Conservation (phyloP, 1,140 invertebrate genomes). For the Liolophura sinensis region DNA sequence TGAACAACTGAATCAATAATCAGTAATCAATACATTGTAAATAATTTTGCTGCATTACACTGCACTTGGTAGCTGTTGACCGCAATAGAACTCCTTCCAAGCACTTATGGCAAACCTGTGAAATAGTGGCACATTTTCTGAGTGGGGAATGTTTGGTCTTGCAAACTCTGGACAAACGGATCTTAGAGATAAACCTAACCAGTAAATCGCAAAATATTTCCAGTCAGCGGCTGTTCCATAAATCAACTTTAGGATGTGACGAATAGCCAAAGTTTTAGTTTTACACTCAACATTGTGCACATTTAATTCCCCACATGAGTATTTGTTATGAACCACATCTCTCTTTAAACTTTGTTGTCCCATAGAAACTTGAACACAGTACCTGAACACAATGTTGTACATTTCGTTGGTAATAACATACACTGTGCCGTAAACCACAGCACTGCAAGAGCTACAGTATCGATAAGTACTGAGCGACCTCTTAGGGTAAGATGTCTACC, state of each 20-base stretch:
- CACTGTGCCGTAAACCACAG: background rate
- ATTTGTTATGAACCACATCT: background rate
- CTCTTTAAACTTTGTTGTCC: background rate
- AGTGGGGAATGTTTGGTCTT: too few species aligned
- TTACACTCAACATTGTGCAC: background rate
- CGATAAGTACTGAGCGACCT: background rate
- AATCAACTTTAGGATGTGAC: background rate
- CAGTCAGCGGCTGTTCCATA: background rate
- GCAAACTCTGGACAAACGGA: background rate
- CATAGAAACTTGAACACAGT: constrained; percentile 2
- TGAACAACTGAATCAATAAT: too few species aligned
- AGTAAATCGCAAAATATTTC: constrained; percentile 3
- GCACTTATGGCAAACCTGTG: too few species aligned
- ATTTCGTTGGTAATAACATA: background rate
- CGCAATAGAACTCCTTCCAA: too few species aligned
- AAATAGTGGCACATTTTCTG: too few species aligned
- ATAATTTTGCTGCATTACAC: too few species aligned
- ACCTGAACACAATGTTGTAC: background rate
- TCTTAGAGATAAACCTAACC: background rate
- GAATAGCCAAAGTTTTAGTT: background rate
- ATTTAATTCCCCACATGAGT: background rate
- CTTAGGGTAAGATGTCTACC: background rate
- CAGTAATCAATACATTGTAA: too few species aligned
- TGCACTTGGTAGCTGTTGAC: too few species aligned
- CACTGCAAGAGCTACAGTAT: background rate